Evolutionary conservation across 2,888 invertebrate genomes (phyloP).

Genomic region (Acleris holmiana): DNA sequence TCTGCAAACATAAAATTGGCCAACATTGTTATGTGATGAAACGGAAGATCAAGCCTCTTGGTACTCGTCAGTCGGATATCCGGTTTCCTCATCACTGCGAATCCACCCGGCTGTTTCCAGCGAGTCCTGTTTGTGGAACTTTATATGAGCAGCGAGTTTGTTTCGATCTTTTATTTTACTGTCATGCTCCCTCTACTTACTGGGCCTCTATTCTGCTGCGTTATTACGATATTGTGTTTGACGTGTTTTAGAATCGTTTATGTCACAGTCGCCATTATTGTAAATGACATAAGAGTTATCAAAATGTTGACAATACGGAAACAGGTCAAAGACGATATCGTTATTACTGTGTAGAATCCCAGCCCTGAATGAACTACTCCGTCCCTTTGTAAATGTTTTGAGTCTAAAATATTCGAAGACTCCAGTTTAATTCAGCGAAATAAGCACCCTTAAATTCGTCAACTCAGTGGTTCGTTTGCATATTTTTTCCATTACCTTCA

Average conservation of each 20-base stretch:
- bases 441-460: too few relatives aligned
- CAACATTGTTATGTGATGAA: conserved; percentile 25
- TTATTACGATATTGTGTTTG: too few relatives aligned
- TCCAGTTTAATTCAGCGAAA: too few relatives aligned
- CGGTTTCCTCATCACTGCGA: conserved; percentile 48
- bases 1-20: conserved; percentile 23
- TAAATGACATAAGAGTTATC: too few relatives aligned
- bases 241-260: too few relatives aligned
- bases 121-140: conserved; percentile 47
- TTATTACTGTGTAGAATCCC: too few relatives aligned
- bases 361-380: not conserved
- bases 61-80: conserved; percentile 51
- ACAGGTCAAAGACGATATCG: too few relatives aligned
- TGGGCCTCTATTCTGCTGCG: too few relatives aligned
- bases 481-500: conserved; percentile 1
- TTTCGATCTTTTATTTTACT: conserved; percentile 11
- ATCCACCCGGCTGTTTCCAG: conserved; percentile 47
- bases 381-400: not conserved
- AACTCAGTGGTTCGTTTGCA: not conserved
- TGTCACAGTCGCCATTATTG: too few relatives aligned
- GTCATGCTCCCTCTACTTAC: not conserved
- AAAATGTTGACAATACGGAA: too few relatives aligned
- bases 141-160: conserved; percentile 43
- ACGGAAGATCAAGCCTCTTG: conserved; percentile 42
- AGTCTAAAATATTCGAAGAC: too few relatives aligned